These are phyloP conservation scores for Aplodontia rufa DNA, from an alignment of 2,113 vertebrate genomes.

Conservation along the genomic window DNA sequence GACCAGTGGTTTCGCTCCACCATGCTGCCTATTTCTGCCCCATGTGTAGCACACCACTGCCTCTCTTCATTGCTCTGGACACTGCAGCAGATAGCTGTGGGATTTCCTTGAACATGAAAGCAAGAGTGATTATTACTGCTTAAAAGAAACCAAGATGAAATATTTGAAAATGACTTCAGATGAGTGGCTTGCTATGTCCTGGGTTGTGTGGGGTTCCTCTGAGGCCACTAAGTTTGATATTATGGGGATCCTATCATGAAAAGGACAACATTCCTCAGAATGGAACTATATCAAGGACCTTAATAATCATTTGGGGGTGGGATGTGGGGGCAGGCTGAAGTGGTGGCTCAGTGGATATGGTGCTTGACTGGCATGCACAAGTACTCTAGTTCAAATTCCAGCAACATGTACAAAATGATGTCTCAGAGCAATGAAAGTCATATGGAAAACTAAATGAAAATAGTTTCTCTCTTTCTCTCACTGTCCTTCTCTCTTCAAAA, in stretches of 20 bases:
- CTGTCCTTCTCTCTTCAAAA: too few relatives aligned
- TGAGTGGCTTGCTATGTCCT: background rate
- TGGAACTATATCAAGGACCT: background rate
- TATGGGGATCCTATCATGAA: background rate
- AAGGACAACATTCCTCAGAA: background rate
- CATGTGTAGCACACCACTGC: accelerated
- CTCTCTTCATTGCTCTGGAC: background rate
- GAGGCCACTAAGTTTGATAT: background rate
- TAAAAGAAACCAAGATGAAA: background rate
- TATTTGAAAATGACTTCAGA: background rate
- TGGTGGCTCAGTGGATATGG: too few relatives aligned
- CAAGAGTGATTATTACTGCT: background rate
- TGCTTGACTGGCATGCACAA: too few relatives aligned
- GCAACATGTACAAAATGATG: too few relatives aligned
- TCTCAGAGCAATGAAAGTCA: too few relatives aligned
- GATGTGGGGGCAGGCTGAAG: too few relatives aligned
- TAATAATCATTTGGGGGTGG: background rate
- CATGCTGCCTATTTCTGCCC: background rate
- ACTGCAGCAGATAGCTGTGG: background rate
- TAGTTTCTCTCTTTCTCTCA: too few relatives aligned
- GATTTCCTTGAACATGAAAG: background rate
- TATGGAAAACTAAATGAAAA: too few relatives aligned
- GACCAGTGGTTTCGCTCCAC: background rate
- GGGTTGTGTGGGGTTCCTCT: background rate
- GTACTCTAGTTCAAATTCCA: too few relatives aligned